Percentiles rank a stretch among this genome's conserved stretches.
These are phyloP conservation scores for Dipodomys merriami DNA, from an alignment of 2,113 vertebrate species.

Conservation along the genomic window DNA sequence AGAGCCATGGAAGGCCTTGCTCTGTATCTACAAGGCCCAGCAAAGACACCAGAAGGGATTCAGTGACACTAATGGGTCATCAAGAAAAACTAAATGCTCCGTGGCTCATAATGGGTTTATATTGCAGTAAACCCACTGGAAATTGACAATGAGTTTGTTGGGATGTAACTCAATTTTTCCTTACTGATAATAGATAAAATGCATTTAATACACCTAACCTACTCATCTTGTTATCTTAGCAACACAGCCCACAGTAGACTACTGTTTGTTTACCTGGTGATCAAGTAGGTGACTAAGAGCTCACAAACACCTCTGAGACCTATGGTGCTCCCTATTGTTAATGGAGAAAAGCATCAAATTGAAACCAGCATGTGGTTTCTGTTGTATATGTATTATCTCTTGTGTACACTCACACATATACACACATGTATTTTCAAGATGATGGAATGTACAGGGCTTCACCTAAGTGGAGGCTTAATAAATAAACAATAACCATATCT, in stretches of 20 bases:
- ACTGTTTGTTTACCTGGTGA: neutral
- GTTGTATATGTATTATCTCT: neutral
- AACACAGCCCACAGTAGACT: neutral
- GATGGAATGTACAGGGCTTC: neutral
- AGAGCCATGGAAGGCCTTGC: neutral
- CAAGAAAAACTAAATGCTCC: constrained; percentile 22
- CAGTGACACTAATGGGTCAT: neutral
- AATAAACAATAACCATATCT: neutral
- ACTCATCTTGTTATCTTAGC: neutral
- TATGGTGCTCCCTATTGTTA: too few species aligned
- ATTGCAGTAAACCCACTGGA: neutral
- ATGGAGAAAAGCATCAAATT: neutral
- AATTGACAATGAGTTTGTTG: neutral
- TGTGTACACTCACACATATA: neutral
- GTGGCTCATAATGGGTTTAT: too few species aligned
- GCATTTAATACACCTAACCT: neutral
- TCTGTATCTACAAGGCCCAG: neutral
- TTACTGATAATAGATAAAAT: neutral
- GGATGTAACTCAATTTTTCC: too few species aligned
- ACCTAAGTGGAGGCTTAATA: neutral
- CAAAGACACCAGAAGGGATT: too few species aligned
- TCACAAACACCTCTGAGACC: neutral
- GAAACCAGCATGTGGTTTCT: neutral
- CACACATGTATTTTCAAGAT: neutral
- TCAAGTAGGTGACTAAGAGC: neutral